Base-by-base conservation (phyloP, 2,888 invertebrate genomes). In the Tetanocera ferruginea region DNA sequence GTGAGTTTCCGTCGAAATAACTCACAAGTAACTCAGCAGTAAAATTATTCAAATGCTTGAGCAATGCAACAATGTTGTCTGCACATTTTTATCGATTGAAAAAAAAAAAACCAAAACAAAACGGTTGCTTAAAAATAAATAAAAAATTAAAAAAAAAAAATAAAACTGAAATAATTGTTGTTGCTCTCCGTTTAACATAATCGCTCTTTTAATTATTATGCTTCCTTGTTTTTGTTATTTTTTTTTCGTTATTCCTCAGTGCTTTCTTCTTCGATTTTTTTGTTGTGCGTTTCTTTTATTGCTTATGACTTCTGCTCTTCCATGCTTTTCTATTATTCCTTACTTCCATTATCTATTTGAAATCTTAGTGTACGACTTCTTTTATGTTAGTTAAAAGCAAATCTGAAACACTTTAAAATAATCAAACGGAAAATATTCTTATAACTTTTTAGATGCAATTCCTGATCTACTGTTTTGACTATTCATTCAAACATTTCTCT, bases 151-250 rank as follows among this genome's bases (percentile, higher is more conserved):
- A 19, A 2, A 17, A 19, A 52, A 52, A 19, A 52, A 19, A 17
- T 1, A 5, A 19, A n/a, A 55, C 23, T 55, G 19, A 55, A 55
- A 8, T 23, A 11, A 11, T 49, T 23, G 17, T 28, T 23, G 43
- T 49, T 51, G 49, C 25, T 49, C 23, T 25, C 60, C 57, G 55
- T 60, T 64, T 72, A 72, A 37, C 72, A 57, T 60, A 73, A 62
- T 62, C 73, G 73, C 28, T 49, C n/a, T 11, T 34, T 57, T 72
- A 34, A 34, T 71, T 55, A 34, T 34, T n/a, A 57, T 31, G n/a
- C 52, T 34, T 43, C 19, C 8, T 17, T 19, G 43, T 25, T 43
- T 69, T 31, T n/a, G 66, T 66, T 14, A 31, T 14, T 34, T 71
- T 55, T 52, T 69, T 60, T 14, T 28, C 4, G 60, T 4, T 8